phyloP scores from a whole-genome alignment of 2,113 vertebrate genomes.

The Epinephelus moara region DNA sequence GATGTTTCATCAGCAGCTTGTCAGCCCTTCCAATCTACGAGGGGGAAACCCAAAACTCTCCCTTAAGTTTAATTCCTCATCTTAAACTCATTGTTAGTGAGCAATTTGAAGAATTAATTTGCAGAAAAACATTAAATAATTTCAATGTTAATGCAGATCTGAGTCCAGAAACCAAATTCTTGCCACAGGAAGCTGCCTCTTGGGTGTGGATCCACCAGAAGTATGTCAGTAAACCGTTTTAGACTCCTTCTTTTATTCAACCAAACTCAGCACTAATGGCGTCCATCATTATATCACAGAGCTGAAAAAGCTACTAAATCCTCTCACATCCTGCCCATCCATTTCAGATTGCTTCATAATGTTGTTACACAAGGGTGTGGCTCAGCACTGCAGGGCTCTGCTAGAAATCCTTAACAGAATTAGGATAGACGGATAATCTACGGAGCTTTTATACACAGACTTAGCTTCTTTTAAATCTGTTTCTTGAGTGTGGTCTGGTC shows the following conservation, averaged over 20 bases:
- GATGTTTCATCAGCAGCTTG: constrained; percentile 45
- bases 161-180: neutral
- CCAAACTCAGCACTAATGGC: constrained; percentile 28
- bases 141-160: neutral
- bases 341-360: constrained; percentile 60
- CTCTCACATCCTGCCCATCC: constrained; percentile 52
- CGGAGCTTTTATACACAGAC: constrained; percentile 24
- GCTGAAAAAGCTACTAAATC: constrained; percentile 58
- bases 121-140: neutral
- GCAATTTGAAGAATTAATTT: neutral
- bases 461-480: constrained; percentile 26
- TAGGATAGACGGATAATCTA: constrained; percentile 40
- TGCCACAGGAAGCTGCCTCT: neutral
- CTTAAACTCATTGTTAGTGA: neutral
- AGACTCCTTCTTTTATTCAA: constrained; percentile 21
- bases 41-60: constrained; percentile 33
- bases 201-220: constrained; percentile 5
- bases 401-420: constrained; percentile 48
- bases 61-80: constrained; percentile 16
- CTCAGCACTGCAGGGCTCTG: constrained; percentile 12
- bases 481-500: constrained; percentile 41
- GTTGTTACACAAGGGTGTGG: constrained; percentile 71
- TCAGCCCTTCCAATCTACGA: constrained; percentile 50
- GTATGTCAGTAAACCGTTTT: constrained; percentile 8
- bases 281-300: constrained; percentile 40